Percentiles rank a stretch among this genome's conserved stretches.
Evolutionary conservation across 2,113 vertebrate species (phyloP).

Genomic region (Puffinus mauretanicus): DNA sequence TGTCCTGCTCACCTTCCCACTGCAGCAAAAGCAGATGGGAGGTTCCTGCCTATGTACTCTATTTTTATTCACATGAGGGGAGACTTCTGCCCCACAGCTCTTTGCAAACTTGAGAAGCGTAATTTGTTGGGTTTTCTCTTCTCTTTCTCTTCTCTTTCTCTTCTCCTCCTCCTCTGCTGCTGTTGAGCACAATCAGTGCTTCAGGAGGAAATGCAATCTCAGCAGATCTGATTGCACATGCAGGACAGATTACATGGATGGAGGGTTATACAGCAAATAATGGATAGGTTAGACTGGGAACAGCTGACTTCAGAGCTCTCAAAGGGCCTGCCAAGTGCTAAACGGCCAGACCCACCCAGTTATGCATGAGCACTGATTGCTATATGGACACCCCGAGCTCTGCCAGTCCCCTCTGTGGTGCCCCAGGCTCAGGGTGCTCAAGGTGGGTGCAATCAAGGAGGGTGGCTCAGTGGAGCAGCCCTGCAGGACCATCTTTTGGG

Average conservation of each 20-base stretch:
- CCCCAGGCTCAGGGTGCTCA: neutral
- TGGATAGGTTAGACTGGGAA: neutral
- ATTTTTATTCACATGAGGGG: neutral
- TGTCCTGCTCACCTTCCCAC: neutral
- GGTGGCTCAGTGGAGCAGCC: neutral
- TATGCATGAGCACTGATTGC: neutral
- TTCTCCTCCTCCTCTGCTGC: neutral
- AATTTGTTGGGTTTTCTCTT: neutral
- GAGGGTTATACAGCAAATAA: neutral
- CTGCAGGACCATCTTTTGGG: neutral
- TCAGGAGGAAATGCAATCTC: neutral
- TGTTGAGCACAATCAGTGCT: neutral
- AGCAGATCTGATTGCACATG: neutral
- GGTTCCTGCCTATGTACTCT: fast-evolving
- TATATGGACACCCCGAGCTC: fast-evolving
- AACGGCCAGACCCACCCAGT: neutral
- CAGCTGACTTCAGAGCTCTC: neutral
- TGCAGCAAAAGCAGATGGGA: neutral
- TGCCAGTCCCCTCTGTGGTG: neutral
- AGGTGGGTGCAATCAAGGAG: neutral
- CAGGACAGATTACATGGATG: neutral
- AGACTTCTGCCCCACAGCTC: neutral
- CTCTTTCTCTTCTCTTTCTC: no score
- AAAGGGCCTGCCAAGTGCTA: neutral
- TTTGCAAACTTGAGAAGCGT: neutral